Evolutionary conservation across 2,113 vertebrate species (phyloP).

Genomic region (Coregonus clupeaformis): DNA sequence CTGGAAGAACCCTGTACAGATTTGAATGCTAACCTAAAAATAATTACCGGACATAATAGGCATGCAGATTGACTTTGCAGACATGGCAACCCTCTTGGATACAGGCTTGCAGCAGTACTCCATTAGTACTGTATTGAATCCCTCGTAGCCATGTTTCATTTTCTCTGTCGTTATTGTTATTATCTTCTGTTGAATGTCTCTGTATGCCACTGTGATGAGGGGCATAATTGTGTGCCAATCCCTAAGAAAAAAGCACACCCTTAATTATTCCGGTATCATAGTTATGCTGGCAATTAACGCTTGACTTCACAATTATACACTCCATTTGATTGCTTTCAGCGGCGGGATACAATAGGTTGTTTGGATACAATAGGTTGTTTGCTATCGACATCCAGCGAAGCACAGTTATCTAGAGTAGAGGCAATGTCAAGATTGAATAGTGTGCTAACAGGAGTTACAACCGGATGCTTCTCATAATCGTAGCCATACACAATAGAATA

Average conservation of each 20-base stretch:
- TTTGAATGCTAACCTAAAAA: conserved; percentile 12
- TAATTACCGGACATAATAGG: conserved; percentile 60
- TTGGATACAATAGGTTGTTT: conserved; percentile 64
- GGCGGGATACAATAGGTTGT: conserved; percentile 62
- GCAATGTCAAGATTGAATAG: conserved; percentile 23
- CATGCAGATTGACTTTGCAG: conserved; percentile 68
- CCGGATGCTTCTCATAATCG: too few species aligned
- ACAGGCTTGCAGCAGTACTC: conserved; percentile 49
- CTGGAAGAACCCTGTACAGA: too few species aligned
- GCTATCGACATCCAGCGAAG: conserved; percentile 51
- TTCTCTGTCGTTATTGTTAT: conserved; percentile 68
- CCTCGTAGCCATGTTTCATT: conserved; percentile 65
- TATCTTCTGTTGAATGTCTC: conserved; percentile 56
- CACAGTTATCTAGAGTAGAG: conserved; percentile 56
- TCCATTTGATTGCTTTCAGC: conserved; percentile 72
- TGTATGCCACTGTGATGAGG: conserved; percentile 65
- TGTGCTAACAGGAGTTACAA: not conserved
- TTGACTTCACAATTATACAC: conserved; percentile 69
- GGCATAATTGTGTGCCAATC: conserved; percentile 69
- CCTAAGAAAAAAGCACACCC: conserved; percentile 60
- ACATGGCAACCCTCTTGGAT: conserved; percentile 63
- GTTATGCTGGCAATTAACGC: conserved; percentile 72
- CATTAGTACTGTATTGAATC: conserved; percentile 61
- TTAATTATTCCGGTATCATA: conserved; percentile 72
- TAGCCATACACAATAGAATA: too few species aligned